Evolutionary conservation across 2,113 vertebrate species (phyloP), one percentile per base, ranked within the genome.

Genomic region (Chiloscyllium plagiosum): DNA sequence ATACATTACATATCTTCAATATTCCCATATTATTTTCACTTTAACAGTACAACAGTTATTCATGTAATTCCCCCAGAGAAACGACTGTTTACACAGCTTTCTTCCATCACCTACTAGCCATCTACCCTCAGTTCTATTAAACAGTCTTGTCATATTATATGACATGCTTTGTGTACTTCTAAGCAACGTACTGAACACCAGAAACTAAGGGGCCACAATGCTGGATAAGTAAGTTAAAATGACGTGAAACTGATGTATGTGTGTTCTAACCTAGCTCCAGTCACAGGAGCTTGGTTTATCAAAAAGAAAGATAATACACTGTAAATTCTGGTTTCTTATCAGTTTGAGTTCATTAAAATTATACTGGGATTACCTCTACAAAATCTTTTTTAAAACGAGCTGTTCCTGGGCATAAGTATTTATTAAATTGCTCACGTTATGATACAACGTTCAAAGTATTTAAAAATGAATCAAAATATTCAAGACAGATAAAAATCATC

Each of bases 41-140:
- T 26, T 33, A 95, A 95, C 94, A 95, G 69, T 95, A 95, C 94
- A 52, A 72, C 93, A 52, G 92, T 72, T 95, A 95, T 95, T 52
- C 94, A 96, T 96, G 76, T 96, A 90, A 69, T 96, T 97, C 97
- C 96, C 96, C 68, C 0, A 20, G 37, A 97, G 97, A 96, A 96
- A 96, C 97, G 96, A 95, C 96, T 97, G 96, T 98, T 98, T 98
- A 97, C 97, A 98, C 97, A 98, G 97, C 97, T 97, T 98, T 98
- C 70, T 97, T 96, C 97, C 96, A 96, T 24, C 94, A 96, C 29
- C 89, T 95, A 50, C 42, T 50, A 29, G 65, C 50, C 94, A 95
- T 72, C 85, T 22, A 85, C 85, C 86, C 83, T 97, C 96, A 97
- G 97, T 96, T 96, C 96, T 97, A 97, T 97, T 97, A 98, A 98